Percentiles rank a stretch among this genome's conserved stretches.
Evolutionary conservation across 2,113 vertebrate species (phyloP).

Genomic region (Cygnus atratus): DNA sequence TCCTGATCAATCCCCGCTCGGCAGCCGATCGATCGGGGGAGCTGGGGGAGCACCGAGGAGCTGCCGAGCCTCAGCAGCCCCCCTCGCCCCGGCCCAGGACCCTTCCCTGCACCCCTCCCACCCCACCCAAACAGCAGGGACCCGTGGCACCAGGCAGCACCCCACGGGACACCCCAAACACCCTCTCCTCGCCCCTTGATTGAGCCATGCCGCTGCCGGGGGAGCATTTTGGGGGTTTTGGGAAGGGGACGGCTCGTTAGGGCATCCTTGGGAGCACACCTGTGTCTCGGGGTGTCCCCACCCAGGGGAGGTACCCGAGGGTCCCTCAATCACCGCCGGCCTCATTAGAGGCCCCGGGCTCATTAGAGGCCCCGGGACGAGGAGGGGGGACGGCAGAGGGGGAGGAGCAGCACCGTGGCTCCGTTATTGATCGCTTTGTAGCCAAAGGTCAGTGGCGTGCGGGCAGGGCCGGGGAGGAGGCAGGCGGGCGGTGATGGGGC

Average conservation of each 20-base stretch:
- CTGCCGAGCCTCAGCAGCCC: background rate
- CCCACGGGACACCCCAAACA: fast-evolving
- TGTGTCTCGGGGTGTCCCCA: background rate
- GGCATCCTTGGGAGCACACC: background rate
- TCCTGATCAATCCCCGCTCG: conserved; percentile 39
- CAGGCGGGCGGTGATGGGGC: background rate
- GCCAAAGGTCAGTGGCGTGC: conserved; percentile 39
- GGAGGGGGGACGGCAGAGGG: background rate
- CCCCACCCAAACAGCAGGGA: background rate
- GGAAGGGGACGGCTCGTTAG: background rate
- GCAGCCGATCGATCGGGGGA: background rate
- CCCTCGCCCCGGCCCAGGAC: fast-evolving
- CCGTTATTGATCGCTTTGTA: conserved; percentile 5
- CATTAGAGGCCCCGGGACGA: background rate
- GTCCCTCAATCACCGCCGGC: fast-evolving
- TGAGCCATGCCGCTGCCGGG: fast-evolving
- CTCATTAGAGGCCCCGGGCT: background rate
- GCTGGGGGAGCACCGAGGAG: background rate
- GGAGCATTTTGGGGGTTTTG: background rate
- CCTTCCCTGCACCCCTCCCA: background rate
- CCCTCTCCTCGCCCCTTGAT: fast-evolving
- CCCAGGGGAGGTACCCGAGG: fast-evolving
- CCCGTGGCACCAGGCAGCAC: background rate
- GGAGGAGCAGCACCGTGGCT: background rate
- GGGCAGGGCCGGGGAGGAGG: background rate